phyloP scores from a whole-genome alignment of 1,140 invertebrate species.

The Cyclargus thomasi region DNA sequence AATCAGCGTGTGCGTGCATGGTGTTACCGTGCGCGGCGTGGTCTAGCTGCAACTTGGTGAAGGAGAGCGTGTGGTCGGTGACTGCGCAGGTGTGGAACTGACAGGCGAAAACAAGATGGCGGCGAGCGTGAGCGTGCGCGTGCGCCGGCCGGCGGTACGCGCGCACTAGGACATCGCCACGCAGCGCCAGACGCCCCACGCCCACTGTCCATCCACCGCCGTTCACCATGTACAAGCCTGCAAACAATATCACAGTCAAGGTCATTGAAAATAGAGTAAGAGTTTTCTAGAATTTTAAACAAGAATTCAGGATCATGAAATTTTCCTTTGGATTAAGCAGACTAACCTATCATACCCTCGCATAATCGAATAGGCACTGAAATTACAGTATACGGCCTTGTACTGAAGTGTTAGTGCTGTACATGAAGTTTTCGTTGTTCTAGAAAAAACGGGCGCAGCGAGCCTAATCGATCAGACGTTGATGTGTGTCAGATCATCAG shows the following conservation, averaged over 20 bases:
- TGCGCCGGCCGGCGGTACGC: constrained; percentile 84
- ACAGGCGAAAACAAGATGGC: constrained; percentile 81
- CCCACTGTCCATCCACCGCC: constrained; percentile 82
- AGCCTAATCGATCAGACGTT: no score
- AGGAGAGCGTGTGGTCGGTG: constrained; percentile 86
- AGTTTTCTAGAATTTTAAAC: no score
- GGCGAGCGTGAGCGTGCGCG: constrained; percentile 39
- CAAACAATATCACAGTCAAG: not conserved
- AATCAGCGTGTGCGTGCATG: not conserved
- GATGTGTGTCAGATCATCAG: no score
- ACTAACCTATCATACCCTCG: no score
- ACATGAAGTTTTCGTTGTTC: no score
- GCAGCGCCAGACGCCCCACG: constrained; percentile 84
- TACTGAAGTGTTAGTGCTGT: no score
- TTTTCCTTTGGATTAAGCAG: no score
- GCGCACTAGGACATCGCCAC: constrained; percentile 92
- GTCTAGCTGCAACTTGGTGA: constrained; percentile 91
- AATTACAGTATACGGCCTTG: no score
- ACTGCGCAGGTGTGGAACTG: constrained; percentile 96
- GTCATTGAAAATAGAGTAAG: not conserved
- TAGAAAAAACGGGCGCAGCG: no score
- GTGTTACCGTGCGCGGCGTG: constrained; percentile 82
- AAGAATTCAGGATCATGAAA: no score
- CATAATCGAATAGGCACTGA: no score
- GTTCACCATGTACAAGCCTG: constrained; percentile 83